Percentiles rank a stretch among this genome's conserved stretches.
Evolutionary conservation across 2,888 invertebrate genomes (phyloP).

Genomic region (Bugula neritina): DNA sequence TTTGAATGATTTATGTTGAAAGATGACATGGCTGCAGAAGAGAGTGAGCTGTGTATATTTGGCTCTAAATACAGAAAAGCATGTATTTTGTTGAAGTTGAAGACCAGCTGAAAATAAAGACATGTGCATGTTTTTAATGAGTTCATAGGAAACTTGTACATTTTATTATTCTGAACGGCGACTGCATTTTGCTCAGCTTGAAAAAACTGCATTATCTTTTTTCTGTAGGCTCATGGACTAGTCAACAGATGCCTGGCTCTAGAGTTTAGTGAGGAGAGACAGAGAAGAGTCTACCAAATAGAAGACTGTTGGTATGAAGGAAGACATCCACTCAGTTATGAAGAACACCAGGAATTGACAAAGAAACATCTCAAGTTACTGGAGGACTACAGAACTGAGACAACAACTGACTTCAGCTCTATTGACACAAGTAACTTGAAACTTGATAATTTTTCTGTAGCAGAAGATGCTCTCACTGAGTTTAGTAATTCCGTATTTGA

Average conservation of each 20-base stretch:
- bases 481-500: too few relatives aligned
- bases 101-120: too few relatives aligned
- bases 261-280: background rate
- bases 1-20: too few relatives aligned
- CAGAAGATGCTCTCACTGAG: background rate
- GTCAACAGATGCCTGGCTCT: background rate
- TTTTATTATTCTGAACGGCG: too few relatives aligned
- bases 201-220: too few relatives aligned
- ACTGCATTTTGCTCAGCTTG: too few relatives aligned
- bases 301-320: conserved; percentile 1
- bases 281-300: background rate
- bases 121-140: too few relatives aligned
- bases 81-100: too few relatives aligned
- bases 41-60: too few relatives aligned
- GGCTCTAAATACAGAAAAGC: too few relatives aligned
- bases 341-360: background rate
- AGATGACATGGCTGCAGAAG: too few relatives aligned
- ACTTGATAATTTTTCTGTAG: background rate
- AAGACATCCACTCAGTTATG: background rate
- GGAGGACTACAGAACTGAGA: background rate
- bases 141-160: too few relatives aligned
- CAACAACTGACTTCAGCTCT: background rate
- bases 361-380: background rate
- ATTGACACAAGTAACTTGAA: background rate
- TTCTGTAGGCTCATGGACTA: conserved; percentile 11